Evolutionary conservation across 1,140 invertebrate species (phyloP).

Genomic region (Aphis craccivora): DNA sequence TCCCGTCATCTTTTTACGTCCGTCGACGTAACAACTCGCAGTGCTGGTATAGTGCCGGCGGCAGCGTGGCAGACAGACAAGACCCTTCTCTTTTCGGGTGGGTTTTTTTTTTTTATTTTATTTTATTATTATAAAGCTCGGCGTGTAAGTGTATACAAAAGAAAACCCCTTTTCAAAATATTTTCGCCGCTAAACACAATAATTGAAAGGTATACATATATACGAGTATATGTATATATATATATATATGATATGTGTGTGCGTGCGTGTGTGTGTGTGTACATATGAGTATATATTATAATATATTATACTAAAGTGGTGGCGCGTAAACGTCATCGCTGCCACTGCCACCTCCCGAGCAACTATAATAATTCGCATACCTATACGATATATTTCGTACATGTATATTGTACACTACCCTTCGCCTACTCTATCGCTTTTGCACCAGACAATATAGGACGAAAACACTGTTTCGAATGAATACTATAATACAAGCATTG

Average conservation of each 20-base stretch:
- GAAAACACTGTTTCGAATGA: no score
- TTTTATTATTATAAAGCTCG: no score
- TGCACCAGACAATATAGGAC: background rate
- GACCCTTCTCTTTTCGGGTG: slow-evolving; percentile 47
- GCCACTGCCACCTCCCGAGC: background rate
- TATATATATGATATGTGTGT: no score
- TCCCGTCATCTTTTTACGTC: background rate
- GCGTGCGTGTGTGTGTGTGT: no score
- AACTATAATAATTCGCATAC: background rate
- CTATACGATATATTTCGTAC: background rate
- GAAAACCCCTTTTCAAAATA: no score
- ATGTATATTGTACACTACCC: background rate
- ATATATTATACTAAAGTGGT: slow-evolving; percentile 7
- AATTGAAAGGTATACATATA: no score
- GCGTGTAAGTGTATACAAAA: no score
- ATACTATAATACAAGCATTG: no score
- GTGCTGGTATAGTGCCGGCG: background rate
- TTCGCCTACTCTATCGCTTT: background rate
- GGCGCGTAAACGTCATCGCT: slow-evolving; percentile 8
- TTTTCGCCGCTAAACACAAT: no score
- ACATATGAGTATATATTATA: background rate
- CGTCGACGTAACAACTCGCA: background rate
- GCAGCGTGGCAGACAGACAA: slow-evolving; percentile 46
- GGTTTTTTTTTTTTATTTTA: no score
- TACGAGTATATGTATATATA: no score